Evolutionary conservation across 2,888 invertebrate genomes (phyloP), one percentile per base, ranked within the genome.

Genomic region (Bruchidius siliquastri): DNA sequence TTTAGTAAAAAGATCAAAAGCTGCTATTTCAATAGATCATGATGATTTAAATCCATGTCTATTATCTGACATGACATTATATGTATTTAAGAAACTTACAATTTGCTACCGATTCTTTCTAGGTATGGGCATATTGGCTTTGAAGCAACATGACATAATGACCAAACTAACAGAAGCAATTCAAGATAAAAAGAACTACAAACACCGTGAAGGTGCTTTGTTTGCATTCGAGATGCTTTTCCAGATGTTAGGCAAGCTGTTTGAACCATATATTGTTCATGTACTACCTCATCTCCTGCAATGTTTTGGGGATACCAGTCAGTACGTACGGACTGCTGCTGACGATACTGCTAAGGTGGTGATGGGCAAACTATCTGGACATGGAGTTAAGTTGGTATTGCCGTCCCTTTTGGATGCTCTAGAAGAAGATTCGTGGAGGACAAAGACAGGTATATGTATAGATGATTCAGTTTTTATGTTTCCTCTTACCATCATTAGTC

Each of bases 251-350:
- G 99, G 99, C 0, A 93, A 98, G 70, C 89, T 99, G 74, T 99
- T 99, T 88, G 99, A 99, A 88, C 99, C 99, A 0, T 99, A 99
- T 88, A 96, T 99, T 76, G 97, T 99, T 73, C 97, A 98, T 86
- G 96, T 99, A 70, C 88, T 99, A 77, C 98, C 98, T 0, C 95
- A 97, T 87, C 90, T 99, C 82, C 88, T 99, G 79, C 90, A 96
- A 77, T 97, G 98, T 87, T 98, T 99, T 87, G 99, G 99, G 10
- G 99, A 99, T 88, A 90, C 92, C 32, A 98, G 96, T 84, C 96
- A 96, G 86, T 95, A 97, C 87, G 99, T 99, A 74, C 90, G 99
- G 82, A 92, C 96, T 79, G 98, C 99, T 3, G 97, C 99, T 10
- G 98, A 99, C 86, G 98, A 98, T 84, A 96, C 98, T 72, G 96